Evolutionary conservation across 2,113 vertebrate genomes (phyloP).

Genomic region (Pica pica): DNA sequence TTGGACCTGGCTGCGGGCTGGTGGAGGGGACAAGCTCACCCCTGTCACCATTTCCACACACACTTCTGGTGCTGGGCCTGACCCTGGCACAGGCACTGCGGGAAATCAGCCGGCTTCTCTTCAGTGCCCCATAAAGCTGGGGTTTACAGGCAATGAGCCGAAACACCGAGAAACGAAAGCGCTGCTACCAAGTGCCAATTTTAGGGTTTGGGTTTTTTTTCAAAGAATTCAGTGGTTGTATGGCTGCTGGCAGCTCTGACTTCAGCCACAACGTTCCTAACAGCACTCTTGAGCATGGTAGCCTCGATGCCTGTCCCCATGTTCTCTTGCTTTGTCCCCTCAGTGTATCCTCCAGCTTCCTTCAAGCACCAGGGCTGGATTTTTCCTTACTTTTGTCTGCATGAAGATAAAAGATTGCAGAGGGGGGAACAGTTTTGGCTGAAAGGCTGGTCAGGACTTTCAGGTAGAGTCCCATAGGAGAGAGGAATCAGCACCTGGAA

Average conservation of each 20-base stretch:
- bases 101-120: neutral
- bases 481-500: neutral
- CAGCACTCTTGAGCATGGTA: neutral
- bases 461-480: neutral
- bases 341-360: neutral
- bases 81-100: rapidly evolving
- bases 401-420: neutral
- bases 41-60: neutral
- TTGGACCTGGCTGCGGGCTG: rapidly evolving
- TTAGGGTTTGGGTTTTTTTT: neutral
- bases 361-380: neutral
- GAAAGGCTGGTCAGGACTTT: neutral
- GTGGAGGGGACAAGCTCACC: neutral
- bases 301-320: neutral
- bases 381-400: neutral
- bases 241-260: neutral
- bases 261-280: neutral
- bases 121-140: neutral
- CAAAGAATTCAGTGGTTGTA: neutral
- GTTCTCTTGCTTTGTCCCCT: neutral
- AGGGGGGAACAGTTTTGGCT: neutral
- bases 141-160: neutral
- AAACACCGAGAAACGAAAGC: neutral
- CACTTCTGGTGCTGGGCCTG: neutral
- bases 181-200: neutral